These are phyloP conservation scores for Martes martes DNA, from an alignment of 2,113 vertebrate genomes.

Conservation along the genomic window DNA sequence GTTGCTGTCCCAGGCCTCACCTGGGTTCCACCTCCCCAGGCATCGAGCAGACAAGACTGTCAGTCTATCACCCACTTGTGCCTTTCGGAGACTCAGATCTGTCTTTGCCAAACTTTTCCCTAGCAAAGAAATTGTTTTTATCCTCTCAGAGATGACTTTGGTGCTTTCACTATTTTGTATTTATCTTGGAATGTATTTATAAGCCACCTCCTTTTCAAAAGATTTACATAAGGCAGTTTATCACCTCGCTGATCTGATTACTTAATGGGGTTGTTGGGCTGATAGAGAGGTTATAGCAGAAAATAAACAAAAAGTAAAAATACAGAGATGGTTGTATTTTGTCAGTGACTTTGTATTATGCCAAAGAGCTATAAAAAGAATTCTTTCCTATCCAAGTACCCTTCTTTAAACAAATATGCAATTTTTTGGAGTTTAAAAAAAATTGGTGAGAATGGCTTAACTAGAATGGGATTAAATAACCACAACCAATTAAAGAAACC, in stretches of 20 bases:
- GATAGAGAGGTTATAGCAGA: neutral
- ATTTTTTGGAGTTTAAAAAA: neutral
- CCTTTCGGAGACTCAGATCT: neutral
- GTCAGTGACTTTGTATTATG: neutral
- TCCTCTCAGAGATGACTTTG: neutral
- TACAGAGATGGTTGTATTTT: neutral
- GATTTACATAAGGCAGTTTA: constrained; percentile 45
- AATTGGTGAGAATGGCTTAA: neutral
- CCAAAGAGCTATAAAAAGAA: neutral
- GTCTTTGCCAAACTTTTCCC: neutral
- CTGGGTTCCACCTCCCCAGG: neutral
- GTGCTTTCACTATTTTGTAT: constrained; percentile 23
- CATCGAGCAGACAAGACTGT: neutral
- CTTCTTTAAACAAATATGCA: constrained; percentile 9
- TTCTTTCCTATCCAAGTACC: neutral
- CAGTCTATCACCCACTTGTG: neutral
- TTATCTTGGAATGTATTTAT: constrained; percentile 47
- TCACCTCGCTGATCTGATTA: constrained; percentile 38
- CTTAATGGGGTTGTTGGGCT: neutral
- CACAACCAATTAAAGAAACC: neutral
- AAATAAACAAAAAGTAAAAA: constrained; percentile 40
- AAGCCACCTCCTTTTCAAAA: constrained; percentile 55
- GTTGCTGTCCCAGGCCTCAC: neutral
- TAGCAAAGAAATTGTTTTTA: neutral
- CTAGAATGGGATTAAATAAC: neutral